These are phyloP conservation scores for Cryptoblepharus egeriae DNA, from an alignment of 2,797 vertebrate species.

Conservation along the genomic window DNA sequence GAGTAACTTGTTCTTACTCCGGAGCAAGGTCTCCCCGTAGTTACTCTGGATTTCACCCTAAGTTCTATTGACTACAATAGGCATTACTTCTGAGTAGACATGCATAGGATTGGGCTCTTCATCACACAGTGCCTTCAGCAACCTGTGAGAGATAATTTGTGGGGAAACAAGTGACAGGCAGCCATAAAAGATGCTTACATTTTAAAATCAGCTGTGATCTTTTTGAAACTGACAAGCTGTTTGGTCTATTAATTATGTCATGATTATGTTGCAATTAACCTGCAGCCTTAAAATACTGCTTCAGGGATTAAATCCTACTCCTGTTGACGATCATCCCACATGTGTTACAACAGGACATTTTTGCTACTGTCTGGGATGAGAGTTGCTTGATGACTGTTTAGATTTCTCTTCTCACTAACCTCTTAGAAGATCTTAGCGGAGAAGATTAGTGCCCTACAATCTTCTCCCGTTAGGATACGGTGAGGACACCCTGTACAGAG, in stretches of 20 bases:
- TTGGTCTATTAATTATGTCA: slow-evolving; percentile 19
- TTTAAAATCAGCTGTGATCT: slow-evolving; percentile 2
- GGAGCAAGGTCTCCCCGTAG: too few relatives aligned
- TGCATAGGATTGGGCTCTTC: too few relatives aligned
- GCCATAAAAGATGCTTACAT: neutral
- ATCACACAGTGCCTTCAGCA: neutral
- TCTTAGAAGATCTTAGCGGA: slow-evolving; percentile 32
- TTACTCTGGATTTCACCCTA: too few relatives aligned
- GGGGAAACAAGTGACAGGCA: neutral
- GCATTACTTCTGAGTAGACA: too few relatives aligned
- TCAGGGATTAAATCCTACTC: neutral
- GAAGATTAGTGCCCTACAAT: slow-evolving; percentile 58
- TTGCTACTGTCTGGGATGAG: slow-evolving; percentile 42
- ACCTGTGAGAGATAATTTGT: neutral
- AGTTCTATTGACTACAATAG: too few relatives aligned
- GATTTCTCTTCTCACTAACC: slow-evolving; percentile 41
- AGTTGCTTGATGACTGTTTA: neutral
- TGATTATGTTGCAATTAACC: slow-evolving; percentile 28
- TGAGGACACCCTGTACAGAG: slow-evolving; percentile 72
- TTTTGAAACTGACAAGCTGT: neutral
- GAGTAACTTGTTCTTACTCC: too few relatives aligned
- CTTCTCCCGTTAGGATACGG: slow-evolving; percentile 66
- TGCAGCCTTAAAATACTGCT: neutral
- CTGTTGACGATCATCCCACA: neutral
- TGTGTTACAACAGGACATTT: neutral